A percentile compares a stretch with the other conserved stretches of the same genome.
Conservation (phyloP, 2,113 vertebrate species). For the Podarcis muralis region DNA sequence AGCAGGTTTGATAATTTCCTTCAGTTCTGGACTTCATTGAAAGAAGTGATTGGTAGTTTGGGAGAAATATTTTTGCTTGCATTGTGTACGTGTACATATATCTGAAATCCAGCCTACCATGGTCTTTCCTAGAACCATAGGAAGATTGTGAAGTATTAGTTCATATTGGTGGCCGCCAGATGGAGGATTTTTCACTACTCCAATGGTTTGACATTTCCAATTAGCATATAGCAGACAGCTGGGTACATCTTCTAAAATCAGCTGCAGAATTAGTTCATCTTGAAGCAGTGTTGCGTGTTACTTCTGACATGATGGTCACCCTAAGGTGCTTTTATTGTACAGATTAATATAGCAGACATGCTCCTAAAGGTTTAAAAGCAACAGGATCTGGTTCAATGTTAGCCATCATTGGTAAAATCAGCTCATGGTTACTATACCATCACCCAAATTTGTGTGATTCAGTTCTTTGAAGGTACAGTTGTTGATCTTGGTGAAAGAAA, state of each 20-base stretch:
- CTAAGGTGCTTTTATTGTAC: not conserved
- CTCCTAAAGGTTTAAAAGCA: not conserved
- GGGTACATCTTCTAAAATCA: not conserved
- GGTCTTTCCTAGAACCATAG: not conserved
- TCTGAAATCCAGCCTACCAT: rapidly evolving
- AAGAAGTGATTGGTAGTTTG: not conserved
- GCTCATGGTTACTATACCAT: not conserved
- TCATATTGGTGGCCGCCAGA: rapidly evolving
- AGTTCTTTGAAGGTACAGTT: not conserved
- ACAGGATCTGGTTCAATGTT: not conserved
- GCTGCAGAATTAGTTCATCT: not conserved
- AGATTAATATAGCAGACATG: not conserved
- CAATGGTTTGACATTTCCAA: not conserved
- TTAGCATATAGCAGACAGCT: not conserved
- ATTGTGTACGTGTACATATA: not conserved
- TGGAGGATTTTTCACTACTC: not conserved
- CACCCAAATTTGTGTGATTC: not conserved
- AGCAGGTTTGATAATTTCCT: not conserved
- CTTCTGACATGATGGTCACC: not conserved
- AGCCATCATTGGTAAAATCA: not conserved
- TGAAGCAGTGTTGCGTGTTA: no score
- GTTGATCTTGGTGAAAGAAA: not conserved
- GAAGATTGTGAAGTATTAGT: not conserved
- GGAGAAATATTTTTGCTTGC: not conserved
- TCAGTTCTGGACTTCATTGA: not conserved